Conservation (phyloP, 2,888 invertebrate genomes). For the Temnothorax ravouxi region DNA sequence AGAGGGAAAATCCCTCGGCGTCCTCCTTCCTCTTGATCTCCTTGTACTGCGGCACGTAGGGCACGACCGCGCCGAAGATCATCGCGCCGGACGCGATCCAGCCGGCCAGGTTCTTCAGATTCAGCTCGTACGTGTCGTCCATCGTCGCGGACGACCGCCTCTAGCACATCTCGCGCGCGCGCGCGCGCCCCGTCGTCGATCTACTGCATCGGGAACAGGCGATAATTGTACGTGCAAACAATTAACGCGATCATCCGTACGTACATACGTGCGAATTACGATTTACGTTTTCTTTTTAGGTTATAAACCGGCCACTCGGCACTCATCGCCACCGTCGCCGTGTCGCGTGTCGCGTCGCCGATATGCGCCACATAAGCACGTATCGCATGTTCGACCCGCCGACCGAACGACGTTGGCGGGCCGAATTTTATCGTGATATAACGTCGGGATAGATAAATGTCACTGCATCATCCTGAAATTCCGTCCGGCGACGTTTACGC, state of each 20-base stretch:
- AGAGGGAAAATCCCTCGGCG: slow-evolving; percentile 98
- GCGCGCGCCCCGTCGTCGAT: slow-evolving; percentile 4
- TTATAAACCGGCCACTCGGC: background rate
- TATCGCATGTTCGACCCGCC: background rate
- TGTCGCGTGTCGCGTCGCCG: background rate
- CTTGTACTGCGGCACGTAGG: slow-evolving; percentile 98
- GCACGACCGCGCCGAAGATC: slow-evolving; percentile 98
- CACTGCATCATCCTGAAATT: background rate
- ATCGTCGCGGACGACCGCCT: slow-evolving; percentile 62
- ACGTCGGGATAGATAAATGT: background rate
- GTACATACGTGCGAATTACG: background rate
- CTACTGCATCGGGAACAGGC: background rate
- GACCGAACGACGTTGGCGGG: background rate
- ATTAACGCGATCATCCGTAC: background rate
- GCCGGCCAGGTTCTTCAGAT: slow-evolving; percentile 92
- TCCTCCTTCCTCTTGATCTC: slow-evolving; percentile 97
- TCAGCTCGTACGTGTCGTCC: slow-evolving; percentile 85
- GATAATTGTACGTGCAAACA: slow-evolving; percentile 10
- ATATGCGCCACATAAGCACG: background rate
- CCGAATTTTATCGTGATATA: background rate
- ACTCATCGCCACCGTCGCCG: background rate
- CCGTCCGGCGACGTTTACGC: background rate
- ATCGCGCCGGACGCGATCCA: slow-evolving; percentile 95
- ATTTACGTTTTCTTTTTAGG: slow-evolving; percentile 11
- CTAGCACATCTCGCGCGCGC: slow-evolving; percentile 50